Evolutionary conservation across 2,113 vertebrate species (phyloP).

Genomic region (Cnemophilus loriae): DNA sequence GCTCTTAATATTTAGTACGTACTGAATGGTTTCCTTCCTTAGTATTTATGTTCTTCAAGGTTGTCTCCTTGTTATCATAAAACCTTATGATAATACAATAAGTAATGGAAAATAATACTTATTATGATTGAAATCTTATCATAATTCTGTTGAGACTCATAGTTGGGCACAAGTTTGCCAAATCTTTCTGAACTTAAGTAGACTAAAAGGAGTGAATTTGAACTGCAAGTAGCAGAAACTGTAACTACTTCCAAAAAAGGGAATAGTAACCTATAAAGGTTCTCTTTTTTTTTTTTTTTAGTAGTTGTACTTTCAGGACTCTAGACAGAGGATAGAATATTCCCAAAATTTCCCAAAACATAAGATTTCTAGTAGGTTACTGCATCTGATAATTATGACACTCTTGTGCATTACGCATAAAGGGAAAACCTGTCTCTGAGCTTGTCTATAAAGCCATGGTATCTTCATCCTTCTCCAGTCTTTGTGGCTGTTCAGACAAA

Average conservation of each 20-base stretch:
- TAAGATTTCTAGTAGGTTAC: background rate
- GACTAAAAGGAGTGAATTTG: background rate
- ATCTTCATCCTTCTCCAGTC: background rate
- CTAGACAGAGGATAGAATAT: background rate
- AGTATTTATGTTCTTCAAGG: background rate
- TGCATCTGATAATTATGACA: background rate
- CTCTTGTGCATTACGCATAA: background rate
- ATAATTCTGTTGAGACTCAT: background rate
- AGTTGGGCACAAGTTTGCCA: background rate
- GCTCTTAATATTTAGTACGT: background rate
- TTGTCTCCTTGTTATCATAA: background rate
- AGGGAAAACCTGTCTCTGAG: background rate
- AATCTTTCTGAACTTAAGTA: background rate
- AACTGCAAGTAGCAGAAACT: background rate
- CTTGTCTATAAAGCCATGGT: background rate
- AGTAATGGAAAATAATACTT: background rate
- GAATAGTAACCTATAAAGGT: background rate
- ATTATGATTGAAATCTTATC: background rate
- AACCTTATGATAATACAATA: background rate
- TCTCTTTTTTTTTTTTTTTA: background rate
- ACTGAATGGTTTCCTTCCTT: background rate
- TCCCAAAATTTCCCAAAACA: background rate
- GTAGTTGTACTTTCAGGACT: background rate
- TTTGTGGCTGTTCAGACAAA: background rate
- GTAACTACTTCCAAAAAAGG: background rate